Evolutionary conservation across 2,113 vertebrate species (phyloP).

Genomic region (Cygnus atratus): DNA sequence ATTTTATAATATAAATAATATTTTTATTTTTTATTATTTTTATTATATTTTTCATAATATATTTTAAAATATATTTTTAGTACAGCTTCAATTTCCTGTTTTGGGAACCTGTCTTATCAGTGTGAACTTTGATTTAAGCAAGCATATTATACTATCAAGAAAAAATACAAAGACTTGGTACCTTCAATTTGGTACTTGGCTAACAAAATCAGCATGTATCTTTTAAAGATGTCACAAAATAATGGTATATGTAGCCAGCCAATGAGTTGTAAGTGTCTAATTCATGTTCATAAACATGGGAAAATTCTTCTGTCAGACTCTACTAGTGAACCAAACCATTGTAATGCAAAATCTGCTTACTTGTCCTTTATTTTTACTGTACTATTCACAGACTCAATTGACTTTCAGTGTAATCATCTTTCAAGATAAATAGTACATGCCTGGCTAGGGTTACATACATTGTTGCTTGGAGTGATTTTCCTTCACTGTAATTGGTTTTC

Average conservation of each 20-base stretch:
- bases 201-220: background rate
- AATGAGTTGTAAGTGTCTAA: background rate
- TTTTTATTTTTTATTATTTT: background rate
- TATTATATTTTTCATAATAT: too few relatives aligned
- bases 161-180: rapidly evolving
- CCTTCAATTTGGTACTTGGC: background rate
- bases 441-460: background rate
- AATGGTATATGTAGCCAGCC: background rate
- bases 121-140: background rate
- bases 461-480: background rate
- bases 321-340: background rate
- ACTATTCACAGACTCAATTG: background rate
- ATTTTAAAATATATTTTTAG: background rate
- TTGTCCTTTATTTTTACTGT: background rate
- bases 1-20: too few relatives aligned
- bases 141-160: background rate
- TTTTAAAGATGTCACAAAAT: background rate
- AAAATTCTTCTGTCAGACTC: background rate
- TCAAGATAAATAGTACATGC: background rate
- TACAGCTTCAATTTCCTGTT: background rate
- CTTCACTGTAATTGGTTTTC: background rate
- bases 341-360: background rate
- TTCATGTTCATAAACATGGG: background rate
- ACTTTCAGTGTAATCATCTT: background rate
- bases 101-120: background rate